A percentile compares a stretch with the other conserved stretches of the same genome.
Evolutionary conservation across 2,113 vertebrate species (phyloP).

Genomic region (Lutjanus erythropterus): DNA sequence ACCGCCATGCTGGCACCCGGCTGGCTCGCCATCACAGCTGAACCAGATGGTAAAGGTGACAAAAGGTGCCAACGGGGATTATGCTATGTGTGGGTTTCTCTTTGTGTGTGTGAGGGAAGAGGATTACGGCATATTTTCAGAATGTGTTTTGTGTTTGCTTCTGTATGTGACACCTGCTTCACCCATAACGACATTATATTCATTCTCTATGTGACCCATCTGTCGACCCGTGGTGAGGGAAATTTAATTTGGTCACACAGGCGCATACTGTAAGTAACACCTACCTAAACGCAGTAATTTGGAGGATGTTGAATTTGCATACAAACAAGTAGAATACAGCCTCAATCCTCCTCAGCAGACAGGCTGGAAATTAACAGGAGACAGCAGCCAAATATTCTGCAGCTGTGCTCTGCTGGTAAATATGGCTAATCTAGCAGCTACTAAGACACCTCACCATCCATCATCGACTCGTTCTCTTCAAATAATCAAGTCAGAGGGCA

Average conservation of each 20-base stretch:
- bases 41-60: constrained; percentile 67
- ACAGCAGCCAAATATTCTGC: constrained; percentile 14
- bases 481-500: constrained; percentile 17
- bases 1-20: constrained; percentile 36
- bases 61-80: constrained; percentile 50
- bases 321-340: neutral
- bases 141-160: constrained; percentile 9
- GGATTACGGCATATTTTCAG: constrained; percentile 17
- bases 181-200: neutral
- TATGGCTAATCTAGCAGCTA: neutral
- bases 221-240: constrained; percentile 3
- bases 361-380: constrained; percentile 5
- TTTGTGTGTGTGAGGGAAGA: neutral
- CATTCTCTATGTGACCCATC: constrained; percentile 14
- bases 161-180: constrained; percentile 17
- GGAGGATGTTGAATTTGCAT: neutral
- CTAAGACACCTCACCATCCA: neutral
- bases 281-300: constrained; percentile 1
- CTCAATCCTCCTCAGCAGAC: constrained; percentile 1
- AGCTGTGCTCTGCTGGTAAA: constrained; percentile 46
- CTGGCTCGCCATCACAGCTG: constrained; percentile 48
- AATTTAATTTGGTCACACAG: constrained; percentile 18
- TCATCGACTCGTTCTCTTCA: constrained; percentile 25
- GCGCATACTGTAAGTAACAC: neutral
- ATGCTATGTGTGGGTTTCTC: constrained; percentile 13